Evolutionary conservation across 2,113 vertebrate genomes (phyloP).

Genomic region (Carassius carassius): DNA sequence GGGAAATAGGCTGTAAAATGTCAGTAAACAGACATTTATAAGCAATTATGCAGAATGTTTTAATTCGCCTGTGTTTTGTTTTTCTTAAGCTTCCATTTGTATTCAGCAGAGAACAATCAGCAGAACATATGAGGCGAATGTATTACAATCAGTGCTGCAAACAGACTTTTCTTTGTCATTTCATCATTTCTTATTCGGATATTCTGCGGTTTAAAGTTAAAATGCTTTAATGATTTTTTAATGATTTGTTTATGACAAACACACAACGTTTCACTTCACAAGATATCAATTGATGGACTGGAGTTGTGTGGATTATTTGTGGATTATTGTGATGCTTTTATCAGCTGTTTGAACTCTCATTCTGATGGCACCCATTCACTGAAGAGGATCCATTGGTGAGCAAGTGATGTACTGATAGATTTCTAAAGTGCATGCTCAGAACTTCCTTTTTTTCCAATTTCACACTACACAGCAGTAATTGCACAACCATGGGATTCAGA

Average conservation of each 20-base stretch:
- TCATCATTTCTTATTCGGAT: too few relatives aligned
- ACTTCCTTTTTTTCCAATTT: background rate
- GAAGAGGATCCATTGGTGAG: too few relatives aligned
- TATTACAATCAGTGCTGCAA: conserved; percentile 35
- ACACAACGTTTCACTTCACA: background rate
- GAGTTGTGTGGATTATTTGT: too few relatives aligned
- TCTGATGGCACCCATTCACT: background rate
- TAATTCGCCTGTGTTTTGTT: conserved; percentile 30
- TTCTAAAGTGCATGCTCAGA: background rate
- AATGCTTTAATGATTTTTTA: background rate
- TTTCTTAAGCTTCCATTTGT: conserved; percentile 24
- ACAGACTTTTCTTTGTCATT: conserved; percentile 11
- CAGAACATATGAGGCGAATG: background rate
- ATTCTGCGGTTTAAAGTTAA: background rate
- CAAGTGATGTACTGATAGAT: too few relatives aligned
- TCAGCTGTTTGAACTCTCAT: background rate
- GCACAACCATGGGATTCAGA: background rate
- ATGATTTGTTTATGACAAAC: background rate
- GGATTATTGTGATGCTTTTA: background rate
- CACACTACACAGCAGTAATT: conserved; percentile 1
- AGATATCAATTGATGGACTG: too few relatives aligned
- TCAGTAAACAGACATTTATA: conserved; percentile 45
- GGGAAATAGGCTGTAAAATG: conserved; percentile 17
- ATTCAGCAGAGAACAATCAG: conserved; percentile 40
- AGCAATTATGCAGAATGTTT: conserved; percentile 44